Percentiles rank a stretch among this genome's conserved stretches.
These are phyloP conservation scores for Saimiri boliviensis DNA, from an alignment of 2,113 vertebrate genomes.

Conservation along the genomic window DNA sequence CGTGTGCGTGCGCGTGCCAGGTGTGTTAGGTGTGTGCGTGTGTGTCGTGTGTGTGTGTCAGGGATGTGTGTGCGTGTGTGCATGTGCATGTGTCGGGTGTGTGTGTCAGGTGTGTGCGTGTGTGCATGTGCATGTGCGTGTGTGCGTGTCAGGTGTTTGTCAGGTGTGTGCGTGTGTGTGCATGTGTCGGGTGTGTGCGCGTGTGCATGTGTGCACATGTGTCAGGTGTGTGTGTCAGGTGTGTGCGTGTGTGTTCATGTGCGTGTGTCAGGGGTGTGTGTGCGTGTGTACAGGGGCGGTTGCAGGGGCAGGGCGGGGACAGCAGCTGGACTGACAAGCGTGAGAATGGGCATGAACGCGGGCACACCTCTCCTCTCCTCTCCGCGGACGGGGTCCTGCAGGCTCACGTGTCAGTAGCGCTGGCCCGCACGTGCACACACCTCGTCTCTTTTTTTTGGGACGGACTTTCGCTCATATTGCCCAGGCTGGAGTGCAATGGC, in stretches of 20 bases:
- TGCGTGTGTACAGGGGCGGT: background rate
- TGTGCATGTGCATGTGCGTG: background rate
- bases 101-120: slow-evolving; percentile 72
- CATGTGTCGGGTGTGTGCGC: slow-evolving; percentile 65
- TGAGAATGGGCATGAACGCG: background rate
- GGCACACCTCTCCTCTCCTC: background rate
- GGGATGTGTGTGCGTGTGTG: slow-evolving; percentile 54
- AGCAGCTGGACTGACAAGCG: background rate
- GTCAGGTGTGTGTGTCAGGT: slow-evolving; percentile 66
- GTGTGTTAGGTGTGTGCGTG: slow-evolving; percentile 68
- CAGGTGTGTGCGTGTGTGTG: slow-evolving; percentile 50
- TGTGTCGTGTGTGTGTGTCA: no score
- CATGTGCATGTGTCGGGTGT: no score
- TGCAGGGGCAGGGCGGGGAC: background rate
- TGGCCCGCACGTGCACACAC: rapidly evolving
- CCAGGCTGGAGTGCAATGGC: no score
- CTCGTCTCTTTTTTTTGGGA: no score
- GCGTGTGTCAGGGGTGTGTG: no score
- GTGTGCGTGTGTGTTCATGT: background rate
- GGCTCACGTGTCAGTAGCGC: rapidly evolving
- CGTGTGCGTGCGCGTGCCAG: slow-evolving; percentile 32
- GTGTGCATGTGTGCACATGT: background rate
- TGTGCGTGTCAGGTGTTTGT: no score
- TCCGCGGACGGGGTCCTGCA: background rate
- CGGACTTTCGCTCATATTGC: rapidly evolving